Base-by-base conservation (phyloP, 2,888 invertebrate species). In the Dicyrtomina minuta region DNA sequence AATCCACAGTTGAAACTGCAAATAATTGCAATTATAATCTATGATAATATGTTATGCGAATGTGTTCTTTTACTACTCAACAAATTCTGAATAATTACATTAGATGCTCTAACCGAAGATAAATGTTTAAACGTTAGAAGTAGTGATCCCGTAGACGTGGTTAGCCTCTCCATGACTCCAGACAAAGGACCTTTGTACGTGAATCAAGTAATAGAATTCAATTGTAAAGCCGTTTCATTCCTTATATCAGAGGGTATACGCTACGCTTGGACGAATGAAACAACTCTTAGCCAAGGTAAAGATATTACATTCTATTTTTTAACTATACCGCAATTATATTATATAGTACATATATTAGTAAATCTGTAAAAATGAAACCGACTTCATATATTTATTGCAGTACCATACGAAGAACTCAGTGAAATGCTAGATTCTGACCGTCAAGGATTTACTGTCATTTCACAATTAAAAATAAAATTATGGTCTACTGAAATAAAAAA, bases 191-290 rank as follows among this genome's bases (percentile, higher is more conserved):
- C 22, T 4, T 15, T 26, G 12, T 58, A 58, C 20, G 58, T 58
- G 1, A 20, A 20, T 39, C 39, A 58, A 27, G n/a, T 1, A 6
- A 39, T 58, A 8, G 17, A 8, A n/a, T 12, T 39, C 3, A 1
- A 4, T 1, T 58, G 58, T 20, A 4, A 5, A n/a, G 39, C 39
- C 8, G 27, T 39, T n/a, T 5, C 58, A 17, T 58, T 39, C 17
- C 5, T 58, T 2, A 1, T 58, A 4, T 33, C 58, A 1, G 58
- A 58, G 58, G 58, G 39, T n/a, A n/a, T n/a, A n/a, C n/a, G n/a
- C n/a, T n/a, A n/a, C n/a, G n/a, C n/a, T 39, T 58, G 12, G 39
- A n/a, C n/a, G n/a, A 58, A 39, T 58, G 58, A 39, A 10, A 39
- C 24, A 2, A 58, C 13, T 8, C 17, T n/a, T n/a, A n/a, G 39